A percentile compares a stretch with the other conserved stretches of the same genome.
These are phyloP conservation scores for Ibycter americanus DNA, from an alignment of 2,797 vertebrate genomes.

Conservation along the genomic window DNA sequence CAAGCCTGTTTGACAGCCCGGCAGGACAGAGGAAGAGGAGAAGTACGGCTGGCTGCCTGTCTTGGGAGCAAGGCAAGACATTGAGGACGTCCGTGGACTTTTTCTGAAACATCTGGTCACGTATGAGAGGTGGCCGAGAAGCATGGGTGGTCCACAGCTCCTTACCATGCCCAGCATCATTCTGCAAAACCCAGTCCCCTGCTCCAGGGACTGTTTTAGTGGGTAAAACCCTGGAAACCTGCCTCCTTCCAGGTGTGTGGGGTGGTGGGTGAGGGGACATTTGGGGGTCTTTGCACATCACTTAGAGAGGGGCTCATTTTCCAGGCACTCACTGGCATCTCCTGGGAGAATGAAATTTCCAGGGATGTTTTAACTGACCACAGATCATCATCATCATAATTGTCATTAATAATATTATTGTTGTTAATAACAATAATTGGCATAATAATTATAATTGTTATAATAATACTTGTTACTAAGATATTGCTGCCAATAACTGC, in stretches of 20 bases:
- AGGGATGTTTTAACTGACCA: background rate
- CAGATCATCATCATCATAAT: background rate
- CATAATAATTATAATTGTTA: too few species aligned
- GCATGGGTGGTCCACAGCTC: rapidly evolving
- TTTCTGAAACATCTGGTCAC: background rate
- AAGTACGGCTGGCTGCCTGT: background rate
- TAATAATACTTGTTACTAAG: background rate
- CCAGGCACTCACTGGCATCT: background rate
- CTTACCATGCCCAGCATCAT: background rate
- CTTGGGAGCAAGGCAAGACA: background rate
- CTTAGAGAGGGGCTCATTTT: background rate
- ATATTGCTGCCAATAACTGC: background rate
- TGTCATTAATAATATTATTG: too few species aligned
- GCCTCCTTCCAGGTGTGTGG: rapidly evolving
- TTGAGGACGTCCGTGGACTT: background rate
- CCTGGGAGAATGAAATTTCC: background rate
- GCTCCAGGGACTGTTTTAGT: background rate
- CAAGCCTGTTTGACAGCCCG: background rate
- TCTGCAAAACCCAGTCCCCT: background rate
- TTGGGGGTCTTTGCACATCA: background rate
- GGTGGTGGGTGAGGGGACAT: rapidly evolving
- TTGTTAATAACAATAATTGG: too few species aligned
- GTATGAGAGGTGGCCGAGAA: rapidly evolving
- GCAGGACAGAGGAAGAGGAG: background rate
- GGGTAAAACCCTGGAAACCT: background rate